Percentiles rank a stretch among this genome's conserved stretches.
phyloP scores from a whole-genome alignment of 2,113 vertebrate genomes.

The Hippocampus zosterae region DNA sequence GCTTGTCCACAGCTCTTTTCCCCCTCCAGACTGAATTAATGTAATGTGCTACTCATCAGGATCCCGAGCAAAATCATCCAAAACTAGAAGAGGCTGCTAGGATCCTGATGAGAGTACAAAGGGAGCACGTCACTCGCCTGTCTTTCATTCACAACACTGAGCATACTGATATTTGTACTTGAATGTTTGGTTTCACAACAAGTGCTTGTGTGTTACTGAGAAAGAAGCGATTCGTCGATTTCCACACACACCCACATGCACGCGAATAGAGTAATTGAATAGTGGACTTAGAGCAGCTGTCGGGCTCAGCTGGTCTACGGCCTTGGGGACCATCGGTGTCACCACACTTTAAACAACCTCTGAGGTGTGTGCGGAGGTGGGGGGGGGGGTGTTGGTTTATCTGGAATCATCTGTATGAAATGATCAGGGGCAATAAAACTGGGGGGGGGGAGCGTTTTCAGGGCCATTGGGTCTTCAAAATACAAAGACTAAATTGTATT shows the following conservation, averaged over 20 bases:
- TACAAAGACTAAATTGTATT: not conserved
- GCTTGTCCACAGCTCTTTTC: no score
- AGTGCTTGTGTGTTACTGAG: no score
- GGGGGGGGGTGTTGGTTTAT: conserved; percentile 3
- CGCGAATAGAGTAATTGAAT: not conserved
- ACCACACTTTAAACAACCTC: conserved; percentile 26
- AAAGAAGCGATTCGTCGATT: not conserved
- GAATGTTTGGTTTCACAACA: not conserved
- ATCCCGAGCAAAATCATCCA: no score
- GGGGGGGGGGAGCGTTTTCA: no score
- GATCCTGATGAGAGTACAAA: no score
- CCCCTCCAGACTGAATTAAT: no score
- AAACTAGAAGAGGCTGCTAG: no score
- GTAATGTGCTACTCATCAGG: no score
- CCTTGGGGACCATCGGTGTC: conserved; percentile 35
- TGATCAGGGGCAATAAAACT: no score
- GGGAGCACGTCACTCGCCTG: no score
- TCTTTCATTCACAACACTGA: no score
- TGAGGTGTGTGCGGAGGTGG: conserved; percentile 21
- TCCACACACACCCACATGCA: not conserved
- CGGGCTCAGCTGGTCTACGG: conserved; percentile 36
- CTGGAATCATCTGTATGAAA: not conserved
- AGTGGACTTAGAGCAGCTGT: conserved; percentile 39
- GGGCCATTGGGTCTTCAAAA: no score
- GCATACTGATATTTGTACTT: not conserved